Percentiles rank a stretch among this genome's conserved stretches.
Evolutionary conservation across 2,888 invertebrate genomes (phyloP).

Genomic region (Drepanosiphum platanoidis): DNA sequence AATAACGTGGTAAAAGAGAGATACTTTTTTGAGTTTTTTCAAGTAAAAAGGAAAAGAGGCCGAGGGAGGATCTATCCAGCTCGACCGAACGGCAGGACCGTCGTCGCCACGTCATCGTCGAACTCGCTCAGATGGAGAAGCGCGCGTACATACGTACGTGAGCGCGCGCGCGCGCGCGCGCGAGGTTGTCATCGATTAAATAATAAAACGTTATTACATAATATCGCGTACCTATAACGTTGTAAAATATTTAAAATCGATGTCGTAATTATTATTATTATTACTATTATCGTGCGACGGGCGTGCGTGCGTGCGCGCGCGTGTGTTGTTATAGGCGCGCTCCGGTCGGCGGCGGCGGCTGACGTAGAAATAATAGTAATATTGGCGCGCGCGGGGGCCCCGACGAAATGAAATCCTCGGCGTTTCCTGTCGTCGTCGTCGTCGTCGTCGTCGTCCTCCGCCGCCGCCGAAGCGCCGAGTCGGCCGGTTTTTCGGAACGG

Average conservation of each 20-base stretch:
- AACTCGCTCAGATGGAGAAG: too few species aligned
- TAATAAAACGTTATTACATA: constrained; percentile 11
- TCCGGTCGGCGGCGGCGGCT: neutral
- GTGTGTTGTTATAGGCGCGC: neutral
- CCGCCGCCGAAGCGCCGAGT: too few species aligned
- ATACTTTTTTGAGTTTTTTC: too few species aligned
- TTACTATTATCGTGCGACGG: neutral
- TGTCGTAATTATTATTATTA: neutral
- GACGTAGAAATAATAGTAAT: neutral
- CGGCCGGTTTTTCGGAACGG: neutral
- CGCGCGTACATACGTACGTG: neutral
- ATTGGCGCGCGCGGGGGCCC: neutral
- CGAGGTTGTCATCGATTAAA: constrained; percentile 9
- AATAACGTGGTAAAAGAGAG: too few species aligned
- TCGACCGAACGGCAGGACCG: too few species aligned
- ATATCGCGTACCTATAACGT: neutral
- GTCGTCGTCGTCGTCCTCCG: too few species aligned
- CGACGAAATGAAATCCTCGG: too few species aligned
- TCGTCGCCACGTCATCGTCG: neutral
- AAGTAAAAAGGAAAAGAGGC: too few species aligned
- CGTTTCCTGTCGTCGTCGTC: too few species aligned
- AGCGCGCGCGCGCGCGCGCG: neutral
- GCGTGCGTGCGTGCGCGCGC: neutral
- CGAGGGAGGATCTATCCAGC: too few species aligned
- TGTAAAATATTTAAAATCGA: neutral